phyloP scores from a whole-genome alignment of 2,113 vertebrate species.

The Sylvia atricapilla region DNA sequence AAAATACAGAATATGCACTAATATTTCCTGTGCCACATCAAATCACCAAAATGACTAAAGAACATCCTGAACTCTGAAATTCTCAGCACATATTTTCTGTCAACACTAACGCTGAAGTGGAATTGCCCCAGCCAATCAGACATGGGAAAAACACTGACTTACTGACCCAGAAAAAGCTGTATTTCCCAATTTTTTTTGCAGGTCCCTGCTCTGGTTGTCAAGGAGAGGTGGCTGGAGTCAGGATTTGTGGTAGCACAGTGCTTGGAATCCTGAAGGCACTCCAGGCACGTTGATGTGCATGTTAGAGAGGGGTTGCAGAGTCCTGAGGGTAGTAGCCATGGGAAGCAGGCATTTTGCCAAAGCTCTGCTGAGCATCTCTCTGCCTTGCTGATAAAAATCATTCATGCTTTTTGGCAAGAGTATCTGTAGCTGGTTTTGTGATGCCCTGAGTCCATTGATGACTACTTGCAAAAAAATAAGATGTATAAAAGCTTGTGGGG shows the following conservation, averaged over 20 bases:
- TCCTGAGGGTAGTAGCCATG: constrained; percentile 23
- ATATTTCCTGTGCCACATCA: constrained; percentile 67
- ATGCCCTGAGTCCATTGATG: background rate
- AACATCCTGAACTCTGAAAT: constrained; percentile 33
- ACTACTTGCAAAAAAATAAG: background rate
- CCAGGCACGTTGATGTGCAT: background rate
- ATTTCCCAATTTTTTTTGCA: constrained; percentile 23
- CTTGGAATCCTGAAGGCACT: background rate
- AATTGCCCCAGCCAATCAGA: constrained; percentile 40
- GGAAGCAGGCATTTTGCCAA: constrained; percentile 23
- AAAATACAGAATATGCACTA: constrained; percentile 65
- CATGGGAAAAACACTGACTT: constrained; percentile 28
- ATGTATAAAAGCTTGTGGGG: background rate
- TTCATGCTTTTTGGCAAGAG: constrained; percentile 35
- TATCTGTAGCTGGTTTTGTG: background rate
- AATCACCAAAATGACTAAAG: constrained; percentile 52
- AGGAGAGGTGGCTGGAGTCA: background rate
- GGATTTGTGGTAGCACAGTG: background rate
- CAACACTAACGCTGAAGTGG: constrained; percentile 37
- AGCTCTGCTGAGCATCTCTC: background rate
- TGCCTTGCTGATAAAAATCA: constrained; percentile 13
- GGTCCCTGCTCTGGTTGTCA: background rate
- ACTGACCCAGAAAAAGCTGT: constrained; percentile 52
- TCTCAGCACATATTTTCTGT: constrained; percentile 43
- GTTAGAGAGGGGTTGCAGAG: background rate